These are phyloP conservation scores for Neolamprologus ventralis DNA, from an alignment of 2,113 vertebrate genomes.

Conservation along the genomic window DNA sequence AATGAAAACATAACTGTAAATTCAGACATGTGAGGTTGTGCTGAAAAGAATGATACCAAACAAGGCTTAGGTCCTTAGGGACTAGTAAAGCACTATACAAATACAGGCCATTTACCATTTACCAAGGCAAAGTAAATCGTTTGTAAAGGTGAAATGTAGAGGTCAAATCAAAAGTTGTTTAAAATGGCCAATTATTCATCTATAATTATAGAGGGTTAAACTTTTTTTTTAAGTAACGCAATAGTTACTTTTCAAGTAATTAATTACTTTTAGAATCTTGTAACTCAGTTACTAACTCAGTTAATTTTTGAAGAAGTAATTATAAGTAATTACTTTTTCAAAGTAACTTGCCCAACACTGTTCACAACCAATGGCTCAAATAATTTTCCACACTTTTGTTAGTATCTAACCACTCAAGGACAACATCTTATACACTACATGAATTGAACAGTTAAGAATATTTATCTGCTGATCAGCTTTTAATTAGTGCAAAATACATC, in stretches of 20 bases:
- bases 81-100: neutral
- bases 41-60: neutral
- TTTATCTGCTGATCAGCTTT: neutral
- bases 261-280: neutral
- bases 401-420: neutral
- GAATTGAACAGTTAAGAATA: neutral
- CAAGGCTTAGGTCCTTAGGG: neutral
- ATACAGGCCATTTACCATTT: neutral
- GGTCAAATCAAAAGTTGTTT: neutral
- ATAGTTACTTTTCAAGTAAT: neutral
- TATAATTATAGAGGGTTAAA: neutral
- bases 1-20: neutral
- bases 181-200: neutral
- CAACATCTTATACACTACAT: neutral
- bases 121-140: neutral
- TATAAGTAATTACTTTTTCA: neutral
- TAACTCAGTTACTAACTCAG: neutral
- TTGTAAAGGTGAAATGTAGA: neutral
- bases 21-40: neutral
- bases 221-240: neutral
- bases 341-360: neutral
- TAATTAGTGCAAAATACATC: neutral
- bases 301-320: neutral
- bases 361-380: neutral
- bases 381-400: neutral